Conservation (phyloP, 2,797 vertebrate genomes). For the Scolopax rusticola region DNA sequence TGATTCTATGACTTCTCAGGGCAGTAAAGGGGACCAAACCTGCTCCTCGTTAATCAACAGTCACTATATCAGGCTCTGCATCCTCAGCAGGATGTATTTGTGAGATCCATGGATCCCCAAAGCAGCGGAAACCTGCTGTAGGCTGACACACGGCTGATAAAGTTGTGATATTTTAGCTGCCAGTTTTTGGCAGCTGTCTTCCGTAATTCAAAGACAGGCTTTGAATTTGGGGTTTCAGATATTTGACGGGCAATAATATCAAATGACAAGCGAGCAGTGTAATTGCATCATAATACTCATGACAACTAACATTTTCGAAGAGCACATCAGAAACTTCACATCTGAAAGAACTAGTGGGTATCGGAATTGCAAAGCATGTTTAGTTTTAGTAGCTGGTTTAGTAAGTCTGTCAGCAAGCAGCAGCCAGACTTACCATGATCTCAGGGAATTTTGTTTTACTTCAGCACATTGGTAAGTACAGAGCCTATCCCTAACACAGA, state of each 20-base stretch:
- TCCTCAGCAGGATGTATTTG: rapidly evolving
- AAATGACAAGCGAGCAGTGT: background rate
- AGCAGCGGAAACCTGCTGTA: background rate
- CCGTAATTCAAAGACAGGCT: background rate
- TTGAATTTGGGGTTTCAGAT: background rate
- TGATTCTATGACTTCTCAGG: background rate
- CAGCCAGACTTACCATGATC: background rate
- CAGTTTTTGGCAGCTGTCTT: conserved; percentile 4
- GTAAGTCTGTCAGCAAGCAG: background rate
- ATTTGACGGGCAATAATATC: background rate
- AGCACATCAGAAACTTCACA: background rate
- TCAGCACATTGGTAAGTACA: background rate
- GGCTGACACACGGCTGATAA: background rate
- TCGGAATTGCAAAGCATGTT: background rate
- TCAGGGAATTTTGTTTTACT: background rate
- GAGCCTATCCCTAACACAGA: background rate
- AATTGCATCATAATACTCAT: background rate
- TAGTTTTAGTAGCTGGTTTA: background rate
- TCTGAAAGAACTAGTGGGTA: background rate
- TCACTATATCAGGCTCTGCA: background rate
- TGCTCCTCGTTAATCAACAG: background rate
- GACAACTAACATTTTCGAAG: conserved; percentile 12
- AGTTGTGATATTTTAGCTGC: background rate
- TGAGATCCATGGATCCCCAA: background rate
- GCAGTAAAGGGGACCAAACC: background rate